Percentiles rank a stretch among this genome's conserved stretches.
Evolutionary conservation across 2,113 vertebrate genomes (phyloP).

Genomic region (Lepus europaeus): DNA sequence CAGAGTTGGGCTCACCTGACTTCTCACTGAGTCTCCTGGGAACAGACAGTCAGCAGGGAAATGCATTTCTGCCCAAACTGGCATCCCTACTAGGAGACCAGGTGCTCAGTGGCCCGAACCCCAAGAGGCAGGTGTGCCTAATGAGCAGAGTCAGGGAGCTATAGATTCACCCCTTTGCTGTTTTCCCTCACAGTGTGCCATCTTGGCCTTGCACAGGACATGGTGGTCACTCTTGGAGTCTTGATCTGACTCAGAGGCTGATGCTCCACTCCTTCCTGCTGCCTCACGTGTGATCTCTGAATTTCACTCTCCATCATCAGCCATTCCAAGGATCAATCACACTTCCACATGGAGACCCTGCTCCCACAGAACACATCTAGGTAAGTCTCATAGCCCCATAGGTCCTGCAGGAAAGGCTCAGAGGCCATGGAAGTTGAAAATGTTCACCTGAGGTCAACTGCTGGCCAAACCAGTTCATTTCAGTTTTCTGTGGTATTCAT

Average conservation of each 20-base stretch:
- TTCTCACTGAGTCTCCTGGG: background rate
- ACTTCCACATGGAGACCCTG: too few relatives aligned
- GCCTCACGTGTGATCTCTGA: background rate
- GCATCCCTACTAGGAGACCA: background rate
- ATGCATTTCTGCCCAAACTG: background rate
- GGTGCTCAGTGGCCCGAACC: background rate
- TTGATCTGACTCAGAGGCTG: too few relatives aligned
- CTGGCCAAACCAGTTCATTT: too few relatives aligned
- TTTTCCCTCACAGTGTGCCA: background rate
- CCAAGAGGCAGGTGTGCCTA: background rate
- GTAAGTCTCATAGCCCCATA: too few relatives aligned
- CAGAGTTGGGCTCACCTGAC: background rate
- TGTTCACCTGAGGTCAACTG: too few relatives aligned
- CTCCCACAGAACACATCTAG: too few relatives aligned
- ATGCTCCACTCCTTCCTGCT: background rate
- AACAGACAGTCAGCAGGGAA: background rate
- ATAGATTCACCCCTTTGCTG: background rate
- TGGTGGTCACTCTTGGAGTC: too few relatives aligned
- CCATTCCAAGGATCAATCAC: too few relatives aligned
- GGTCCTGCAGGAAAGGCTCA: too few relatives aligned
- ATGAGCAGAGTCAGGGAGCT: background rate
- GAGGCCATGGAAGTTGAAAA: too few relatives aligned
- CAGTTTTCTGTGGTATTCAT: too few relatives aligned
- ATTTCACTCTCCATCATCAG: too few relatives aligned
- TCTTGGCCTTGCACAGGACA: background rate